Evolutionary conservation across 2,113 vertebrate species (phyloP), one percentile per base, ranked within the genome.

Genomic region (Desmodus rotundus): DNA sequence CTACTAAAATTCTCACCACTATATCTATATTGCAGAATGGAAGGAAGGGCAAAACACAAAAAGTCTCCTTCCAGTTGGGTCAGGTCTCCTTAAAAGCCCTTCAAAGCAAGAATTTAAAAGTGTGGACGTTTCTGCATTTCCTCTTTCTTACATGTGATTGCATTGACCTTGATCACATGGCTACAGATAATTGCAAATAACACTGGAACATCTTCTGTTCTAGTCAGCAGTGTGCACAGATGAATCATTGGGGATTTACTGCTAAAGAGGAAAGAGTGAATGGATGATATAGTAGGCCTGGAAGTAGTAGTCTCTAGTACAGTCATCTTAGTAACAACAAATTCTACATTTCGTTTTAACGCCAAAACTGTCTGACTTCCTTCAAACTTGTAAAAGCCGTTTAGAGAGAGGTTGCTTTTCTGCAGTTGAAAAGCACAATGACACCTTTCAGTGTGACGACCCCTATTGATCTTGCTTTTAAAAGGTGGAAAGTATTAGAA

Each of bases 311-410:
- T 76, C 31, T 92, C 58, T 96, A n/a, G 41, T 61, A 74, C 65
- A 95, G 73, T 38, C 31, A 88, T 61, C 56, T 81, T 89, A 83
- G 45, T 28, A 72, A 96, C 15, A 28, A 87, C 24, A 89, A 54
- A 80, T 80, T 52, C 68, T 65, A 22, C 38, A 80, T 83, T 96
- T 93, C 77, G 20, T 89, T 95, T 91, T 77, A 50, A 72, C 36
- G 31, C 10, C 33, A 36, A 72, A 92, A 22, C 26, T 87, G 87
- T 26, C 67, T 96, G 68, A 86, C 94, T 82, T 93, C 96, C 85
- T 94, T 85, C 95, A 93, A 74, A 98, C 85, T 81, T 97, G 54
- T 87, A 81, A 74, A 95, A 91, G 33, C 63, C 70, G 56, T 72
- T 43, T 65, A 61, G 19, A 80, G n/a, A 89, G 84, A 67, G 10